A percentile compares a stretch with the other conserved stretches of the same genome.
phyloP scores from a whole-genome alignment of 2,113 vertebrate species.

The Poicephalus meyeri region DNA sequence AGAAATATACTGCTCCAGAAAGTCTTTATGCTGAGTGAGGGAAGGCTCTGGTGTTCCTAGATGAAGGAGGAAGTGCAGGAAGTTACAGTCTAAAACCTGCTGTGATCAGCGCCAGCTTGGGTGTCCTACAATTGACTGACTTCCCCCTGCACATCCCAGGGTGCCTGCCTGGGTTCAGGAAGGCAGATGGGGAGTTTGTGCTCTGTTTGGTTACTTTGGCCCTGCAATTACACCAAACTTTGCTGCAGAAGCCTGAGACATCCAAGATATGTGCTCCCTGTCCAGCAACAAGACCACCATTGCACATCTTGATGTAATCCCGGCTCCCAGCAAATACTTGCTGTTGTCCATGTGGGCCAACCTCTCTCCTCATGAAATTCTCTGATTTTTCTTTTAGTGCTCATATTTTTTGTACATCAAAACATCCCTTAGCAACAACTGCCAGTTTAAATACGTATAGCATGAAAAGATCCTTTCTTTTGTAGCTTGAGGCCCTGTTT shows the following conservation, averaged over 20 bases:
- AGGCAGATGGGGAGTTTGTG: neutral
- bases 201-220: neutral
- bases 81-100: neutral
- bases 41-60: neutral
- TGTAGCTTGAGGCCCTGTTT: neutral
- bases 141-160: neutral
- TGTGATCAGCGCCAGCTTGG: neutral
- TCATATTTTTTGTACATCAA: neutral
- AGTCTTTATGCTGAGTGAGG: neutral
- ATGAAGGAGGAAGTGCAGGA: neutral
- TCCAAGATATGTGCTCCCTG: neutral
- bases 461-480: neutral
- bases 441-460: rapidly evolving
- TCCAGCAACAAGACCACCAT: neutral
- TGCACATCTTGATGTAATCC: neutral
- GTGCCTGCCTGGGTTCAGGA: neutral
- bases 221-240: neutral
- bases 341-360: neutral
- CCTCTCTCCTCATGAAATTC: neutral
- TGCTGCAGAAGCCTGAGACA: neutral
- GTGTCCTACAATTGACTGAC: neutral
- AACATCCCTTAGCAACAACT: neutral
- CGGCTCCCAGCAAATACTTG: neutral
- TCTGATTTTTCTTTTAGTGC: neutral
- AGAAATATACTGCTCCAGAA: neutral